Evolutionary conservation across 2,113 vertebrate species (phyloP).

Genomic region (Numida meleagris): DNA sequence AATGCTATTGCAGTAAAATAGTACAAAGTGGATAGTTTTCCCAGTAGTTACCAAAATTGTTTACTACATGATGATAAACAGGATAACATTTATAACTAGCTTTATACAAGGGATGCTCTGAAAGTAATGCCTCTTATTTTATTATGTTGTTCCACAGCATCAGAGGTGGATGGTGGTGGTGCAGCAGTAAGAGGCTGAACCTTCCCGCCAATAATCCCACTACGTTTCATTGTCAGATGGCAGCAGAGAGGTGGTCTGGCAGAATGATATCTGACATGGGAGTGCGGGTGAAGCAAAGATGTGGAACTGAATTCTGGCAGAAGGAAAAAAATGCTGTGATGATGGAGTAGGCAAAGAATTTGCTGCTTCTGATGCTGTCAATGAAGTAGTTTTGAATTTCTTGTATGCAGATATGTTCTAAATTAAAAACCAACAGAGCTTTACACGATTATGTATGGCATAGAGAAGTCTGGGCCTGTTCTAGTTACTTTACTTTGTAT

Average conservation of each 20-base stretch:
- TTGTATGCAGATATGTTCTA: background rate
- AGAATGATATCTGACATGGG: too few relatives aligned
- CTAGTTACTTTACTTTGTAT: background rate
- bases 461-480: background rate
- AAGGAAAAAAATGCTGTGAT: background rate
- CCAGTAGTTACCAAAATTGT: too few relatives aligned
- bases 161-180: too few relatives aligned
- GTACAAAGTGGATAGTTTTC: background rate
- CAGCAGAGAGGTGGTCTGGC: too few relatives aligned
- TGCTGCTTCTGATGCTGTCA: background rate
- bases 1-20: background rate
- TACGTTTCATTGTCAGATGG: too few relatives aligned
- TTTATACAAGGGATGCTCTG: background rate
- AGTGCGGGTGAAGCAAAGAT: too few relatives aligned
- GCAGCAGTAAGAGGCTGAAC: too few relatives aligned
- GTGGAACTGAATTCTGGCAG: too few relatives aligned
- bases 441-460: background rate
- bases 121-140: too few relatives aligned
- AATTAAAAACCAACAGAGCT: background rate
- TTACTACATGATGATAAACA: background rate
- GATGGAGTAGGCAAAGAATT: background rate
- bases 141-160: too few relatives aligned
- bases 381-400: background rate
- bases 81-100: rapidly evolving
- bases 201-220: too few relatives aligned